Percentiles rank a stretch among this genome's conserved stretches.
These are phyloP conservation scores for Stichodactyla helianthus DNA, from an alignment of 64 coral and sea anemone genomes.

Conservation along the genomic window DNA sequence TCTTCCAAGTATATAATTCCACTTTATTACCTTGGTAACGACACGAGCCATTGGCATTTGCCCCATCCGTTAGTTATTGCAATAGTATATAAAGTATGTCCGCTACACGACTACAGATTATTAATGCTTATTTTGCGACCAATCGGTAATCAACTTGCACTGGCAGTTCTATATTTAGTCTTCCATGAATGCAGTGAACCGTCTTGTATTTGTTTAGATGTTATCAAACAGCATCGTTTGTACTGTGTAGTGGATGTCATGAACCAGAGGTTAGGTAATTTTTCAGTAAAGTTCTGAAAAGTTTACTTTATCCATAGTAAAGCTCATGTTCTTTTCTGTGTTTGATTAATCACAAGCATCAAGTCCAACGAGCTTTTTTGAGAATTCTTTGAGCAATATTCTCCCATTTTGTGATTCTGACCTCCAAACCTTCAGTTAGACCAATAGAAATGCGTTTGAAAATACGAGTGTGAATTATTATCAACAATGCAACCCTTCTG, in stretches of 20 bases:
- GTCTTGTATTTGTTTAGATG: constrained; percentile 1
- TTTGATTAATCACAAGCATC: no score
- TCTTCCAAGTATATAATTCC: background rate
- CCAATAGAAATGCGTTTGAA: background rate
- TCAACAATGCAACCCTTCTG: background rate
- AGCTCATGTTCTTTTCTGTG: no score
- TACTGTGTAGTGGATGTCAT: background rate
- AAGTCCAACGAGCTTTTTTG: no score
- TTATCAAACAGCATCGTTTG: background rate
- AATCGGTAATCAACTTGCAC: background rate
- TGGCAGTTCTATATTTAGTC: background rate
- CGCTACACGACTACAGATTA: background rate
- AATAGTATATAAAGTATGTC: background rate
- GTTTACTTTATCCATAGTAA: no score
- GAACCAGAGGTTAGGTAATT: background rate
- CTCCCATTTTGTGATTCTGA: no score
- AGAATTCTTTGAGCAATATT: no score
- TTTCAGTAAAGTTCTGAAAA: background rate
- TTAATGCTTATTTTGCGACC: no score
- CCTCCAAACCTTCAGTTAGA: background rate
- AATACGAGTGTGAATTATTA: background rate
- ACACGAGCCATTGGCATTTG: background rate
- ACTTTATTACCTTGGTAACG: background rate
- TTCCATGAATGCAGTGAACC: background rate
- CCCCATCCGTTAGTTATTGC: background rate